phyloP scores from a whole-genome alignment of 2,113 vertebrate genomes.

The Calonectris borealis region DNA sequence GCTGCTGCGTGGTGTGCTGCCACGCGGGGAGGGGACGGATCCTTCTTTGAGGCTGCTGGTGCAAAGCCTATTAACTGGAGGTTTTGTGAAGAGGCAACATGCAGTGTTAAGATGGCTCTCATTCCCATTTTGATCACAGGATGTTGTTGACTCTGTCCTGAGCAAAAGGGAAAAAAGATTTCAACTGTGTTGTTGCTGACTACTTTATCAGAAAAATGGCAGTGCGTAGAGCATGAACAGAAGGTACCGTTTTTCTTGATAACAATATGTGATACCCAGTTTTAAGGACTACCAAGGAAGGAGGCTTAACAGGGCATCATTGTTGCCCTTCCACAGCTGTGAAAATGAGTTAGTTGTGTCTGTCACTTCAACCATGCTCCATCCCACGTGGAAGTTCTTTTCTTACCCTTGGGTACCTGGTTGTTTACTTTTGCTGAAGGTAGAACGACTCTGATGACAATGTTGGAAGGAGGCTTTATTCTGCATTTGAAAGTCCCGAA shows the following conservation, averaged over 20 bases:
- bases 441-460: neutral
- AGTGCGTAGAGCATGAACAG: accelerated
- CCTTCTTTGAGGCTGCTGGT: neutral
- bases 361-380: neutral
- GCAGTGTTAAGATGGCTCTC: neutral
- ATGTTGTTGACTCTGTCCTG: neutral
- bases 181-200: neutral
- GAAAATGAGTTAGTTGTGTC: neutral
- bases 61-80: neutral
- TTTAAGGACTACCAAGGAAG: neutral
- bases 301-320: neutral
- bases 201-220: neutral
- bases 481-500: neutral
- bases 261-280: neutral
- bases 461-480: neutral
- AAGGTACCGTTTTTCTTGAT: neutral
- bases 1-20: neutral
- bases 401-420: neutral
- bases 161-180: neutral
- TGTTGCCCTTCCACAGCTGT: neutral
- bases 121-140: neutral
- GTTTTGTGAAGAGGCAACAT: neutral
- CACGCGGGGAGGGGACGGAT: neutral
- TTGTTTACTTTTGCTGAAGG: neutral
- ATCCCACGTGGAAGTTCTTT: neutral